phyloP scores from a whole-genome alignment of 1,140 invertebrate genomes.

The Venustaconcha ellipsiformis region DNA sequence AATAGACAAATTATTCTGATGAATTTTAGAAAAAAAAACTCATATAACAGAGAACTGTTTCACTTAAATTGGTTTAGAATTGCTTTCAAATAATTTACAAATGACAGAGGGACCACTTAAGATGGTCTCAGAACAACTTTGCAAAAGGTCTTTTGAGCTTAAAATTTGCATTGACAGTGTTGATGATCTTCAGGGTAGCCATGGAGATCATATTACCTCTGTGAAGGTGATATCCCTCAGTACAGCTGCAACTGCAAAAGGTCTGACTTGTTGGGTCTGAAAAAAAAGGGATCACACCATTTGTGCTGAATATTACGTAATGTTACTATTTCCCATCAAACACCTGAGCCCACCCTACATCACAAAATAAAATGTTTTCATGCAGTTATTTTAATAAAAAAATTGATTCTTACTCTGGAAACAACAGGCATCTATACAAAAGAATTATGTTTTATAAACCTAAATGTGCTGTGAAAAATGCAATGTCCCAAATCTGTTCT shows the following conservation, averaged over 20 bases:
- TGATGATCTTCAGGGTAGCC: not conserved
- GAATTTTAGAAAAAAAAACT: no score
- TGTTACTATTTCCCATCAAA: no score
- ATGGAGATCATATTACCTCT: slow-evolving; percentile 67
- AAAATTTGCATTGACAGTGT: slow-evolving; percentile 1
- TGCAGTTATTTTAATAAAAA: no score
- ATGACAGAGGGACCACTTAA: not conserved
- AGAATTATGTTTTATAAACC: no score
- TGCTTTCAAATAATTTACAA: not conserved
- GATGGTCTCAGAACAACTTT: not conserved
- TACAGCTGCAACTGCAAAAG: slow-evolving; percentile 91
- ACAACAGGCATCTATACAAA: no score
- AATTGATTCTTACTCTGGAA: no score
- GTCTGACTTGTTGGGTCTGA: slow-evolving; percentile 81
- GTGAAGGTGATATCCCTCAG: slow-evolving; percentile 88
- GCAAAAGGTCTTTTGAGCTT: not conserved
- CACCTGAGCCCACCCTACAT: no score
- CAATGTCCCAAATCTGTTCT: no score
- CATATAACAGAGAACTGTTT: no score
- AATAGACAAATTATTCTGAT: no score
- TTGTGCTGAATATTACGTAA: not conserved
- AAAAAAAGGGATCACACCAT: slow-evolving; percentile 44
- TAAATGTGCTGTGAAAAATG: no score
- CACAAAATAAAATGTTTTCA: no score
- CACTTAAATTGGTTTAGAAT: not conserved